phyloP scores from a whole-genome alignment of 2,797 vertebrate species.

The Aythya fuligula region DNA sequence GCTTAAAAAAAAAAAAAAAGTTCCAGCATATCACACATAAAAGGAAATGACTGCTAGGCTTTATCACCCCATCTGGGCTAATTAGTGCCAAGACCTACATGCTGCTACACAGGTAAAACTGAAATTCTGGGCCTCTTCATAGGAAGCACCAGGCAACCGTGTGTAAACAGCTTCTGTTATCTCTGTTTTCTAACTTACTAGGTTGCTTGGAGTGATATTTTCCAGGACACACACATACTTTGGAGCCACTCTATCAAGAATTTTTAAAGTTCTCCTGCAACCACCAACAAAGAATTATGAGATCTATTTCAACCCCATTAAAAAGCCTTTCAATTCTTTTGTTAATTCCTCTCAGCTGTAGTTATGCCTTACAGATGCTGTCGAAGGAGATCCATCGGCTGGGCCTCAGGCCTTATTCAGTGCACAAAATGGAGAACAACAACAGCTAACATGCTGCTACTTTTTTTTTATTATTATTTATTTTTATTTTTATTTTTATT shows the following conservation, averaged over 20 bases:
- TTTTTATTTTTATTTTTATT: neutral
- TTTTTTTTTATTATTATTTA: too few relatives aligned
- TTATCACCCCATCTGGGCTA: neutral
- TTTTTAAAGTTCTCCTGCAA: constrained; percentile 19
- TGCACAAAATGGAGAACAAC: neutral
- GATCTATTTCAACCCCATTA: neutral
- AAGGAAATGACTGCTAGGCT: neutral
- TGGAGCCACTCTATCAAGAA: neutral
- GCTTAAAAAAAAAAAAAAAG: neutral
- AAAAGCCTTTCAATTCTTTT: neutral
- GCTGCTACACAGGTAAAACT: neutral
- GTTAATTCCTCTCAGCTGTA: neutral
- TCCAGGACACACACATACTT: neutral
- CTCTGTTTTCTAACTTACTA: neutral
- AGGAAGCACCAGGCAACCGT: neutral
- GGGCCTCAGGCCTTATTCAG: neutral
- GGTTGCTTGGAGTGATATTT: neutral
- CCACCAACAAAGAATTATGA: neutral
- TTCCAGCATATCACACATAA: neutral
- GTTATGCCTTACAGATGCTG: neutral
- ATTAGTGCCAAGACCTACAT: neutral
- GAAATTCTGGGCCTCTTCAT: constrained; percentile 23
- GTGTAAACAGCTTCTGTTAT: neutral
- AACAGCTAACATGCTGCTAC: neutral
- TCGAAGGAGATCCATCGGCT: neutral